Evolutionary conservation across 2,888 invertebrate genomes (phyloP).

Genomic region (Bruchidius siliquastri): DNA sequence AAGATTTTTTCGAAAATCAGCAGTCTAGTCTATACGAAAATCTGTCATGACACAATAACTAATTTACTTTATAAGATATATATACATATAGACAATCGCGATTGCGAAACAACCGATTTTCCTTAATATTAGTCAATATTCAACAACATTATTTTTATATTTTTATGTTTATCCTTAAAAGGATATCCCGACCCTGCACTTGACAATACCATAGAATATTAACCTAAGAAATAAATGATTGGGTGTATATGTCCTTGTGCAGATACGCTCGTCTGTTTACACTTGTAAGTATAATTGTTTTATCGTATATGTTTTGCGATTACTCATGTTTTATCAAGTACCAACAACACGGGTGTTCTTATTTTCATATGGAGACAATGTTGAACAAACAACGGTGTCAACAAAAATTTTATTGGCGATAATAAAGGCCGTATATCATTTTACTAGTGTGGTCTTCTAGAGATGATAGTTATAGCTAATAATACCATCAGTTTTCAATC

Average conservation of each 20-base stretch:
- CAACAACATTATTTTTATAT: no score
- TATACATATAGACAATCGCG: no score
- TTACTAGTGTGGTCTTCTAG: background rate
- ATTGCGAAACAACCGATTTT: no score
- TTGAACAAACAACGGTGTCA: background rate
- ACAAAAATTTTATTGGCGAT: background rate
- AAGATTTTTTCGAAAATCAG: no score
- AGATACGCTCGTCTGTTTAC: slow-evolving; percentile 11
- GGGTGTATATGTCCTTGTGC: slow-evolving; percentile 8
- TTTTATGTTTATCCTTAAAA: no score
- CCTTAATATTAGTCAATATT: no score
- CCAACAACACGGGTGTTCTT: slow-evolving; percentile 17
- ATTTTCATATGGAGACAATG: background rate
- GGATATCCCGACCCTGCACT: background rate
- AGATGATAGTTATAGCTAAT: background rate
- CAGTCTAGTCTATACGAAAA: no score
- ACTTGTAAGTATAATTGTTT: slow-evolving; percentile 11
- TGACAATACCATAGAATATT: background rate
- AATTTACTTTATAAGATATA: no score
- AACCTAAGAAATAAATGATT: background rate
- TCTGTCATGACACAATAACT: no score
- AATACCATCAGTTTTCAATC: background rate
- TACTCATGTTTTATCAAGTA: slow-evolving; percentile 13
- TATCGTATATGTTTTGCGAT: slow-evolving; percentile 13
- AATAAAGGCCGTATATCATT: background rate